Evolutionary conservation across 2,113 vertebrate genomes (phyloP), one percentile per base, ranked within the genome.

Genomic region (Nanorana parkeri): DNA sequence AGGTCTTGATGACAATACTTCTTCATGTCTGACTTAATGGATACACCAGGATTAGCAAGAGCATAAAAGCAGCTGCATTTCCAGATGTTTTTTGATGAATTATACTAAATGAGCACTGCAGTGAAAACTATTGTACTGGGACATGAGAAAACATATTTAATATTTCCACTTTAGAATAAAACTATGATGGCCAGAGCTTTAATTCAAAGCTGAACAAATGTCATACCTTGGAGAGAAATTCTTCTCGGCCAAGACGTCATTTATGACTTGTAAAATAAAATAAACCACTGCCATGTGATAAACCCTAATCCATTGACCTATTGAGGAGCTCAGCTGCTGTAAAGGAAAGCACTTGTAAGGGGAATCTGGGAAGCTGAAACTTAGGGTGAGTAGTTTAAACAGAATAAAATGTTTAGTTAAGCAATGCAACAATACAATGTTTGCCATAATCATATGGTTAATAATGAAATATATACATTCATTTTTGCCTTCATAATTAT

Each of bases 41-140:
- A 47, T 47, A 15, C 41, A 47, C 11, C 20, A 10, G 24, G 17
- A 28, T 55, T 55, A 55, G 17, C 26, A 4, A 28, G 28, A 73
- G 51, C 29, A 73, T 24, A n/a, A 17, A 13, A 28, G 7, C 71
- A 74, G 71, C 54, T 74, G 71, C 36, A n/a, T 20, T 2, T 36
- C 51, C 71, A 60, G 71, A 74, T 74, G 71, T 74, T 28, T 73
- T 54, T 56, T 73, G 54, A 36, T 6, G 54, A 58, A 17, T 32
- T 60, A 7, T 60, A 11, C n/a, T 21, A 21, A 21, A n/a, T 58
- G 28, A 74, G 28, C 69, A 56, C 54, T 55, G 24, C 8, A 29
- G n/a, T 55, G 32, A 11, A 36, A 60, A 60, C 56, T 20, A 74
- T 74, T 28, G n/a, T 26, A 74, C 58, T 58, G n/a, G 29, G 20